phyloP scores from a whole-genome alignment of 2,797 vertebrate genomes.

The Lateolabrax maculatus region DNA sequence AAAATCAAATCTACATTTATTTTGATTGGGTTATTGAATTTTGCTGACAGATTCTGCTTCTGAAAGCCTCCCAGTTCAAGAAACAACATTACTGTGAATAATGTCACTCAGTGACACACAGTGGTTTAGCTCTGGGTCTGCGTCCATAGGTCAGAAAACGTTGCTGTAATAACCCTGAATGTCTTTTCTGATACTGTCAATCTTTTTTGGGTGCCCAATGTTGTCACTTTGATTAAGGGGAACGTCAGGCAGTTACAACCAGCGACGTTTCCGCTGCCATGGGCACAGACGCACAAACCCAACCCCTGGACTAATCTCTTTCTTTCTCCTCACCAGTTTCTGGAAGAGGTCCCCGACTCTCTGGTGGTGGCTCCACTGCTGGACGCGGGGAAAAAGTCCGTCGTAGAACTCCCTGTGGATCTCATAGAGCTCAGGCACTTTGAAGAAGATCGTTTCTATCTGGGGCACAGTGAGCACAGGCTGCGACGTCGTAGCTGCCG shows the following conservation, averaged over 20 bases:
- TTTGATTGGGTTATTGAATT: slow-evolving; percentile 42
- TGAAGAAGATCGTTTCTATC: slow-evolving; percentile 99
- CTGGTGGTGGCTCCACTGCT: slow-evolving; percentile 97
- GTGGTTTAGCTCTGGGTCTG: slow-evolving; percentile 3
- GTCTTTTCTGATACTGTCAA: slow-evolving; percentile 31
- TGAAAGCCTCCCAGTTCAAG: slow-evolving; percentile 20
- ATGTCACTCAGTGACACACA: slow-evolving; percentile 1
- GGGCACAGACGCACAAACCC: slow-evolving; percentile 8
- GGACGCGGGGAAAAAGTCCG: slow-evolving; percentile 92
- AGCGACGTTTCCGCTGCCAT: slow-evolving; percentile 16
- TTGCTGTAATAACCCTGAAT: neutral
- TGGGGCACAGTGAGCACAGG: slow-evolving; percentile 94
- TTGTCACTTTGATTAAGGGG: slow-evolving; percentile 52
- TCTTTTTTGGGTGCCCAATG: slow-evolving; percentile 16
- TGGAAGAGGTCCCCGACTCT: slow-evolving; percentile 98
- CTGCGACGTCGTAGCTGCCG: slow-evolving; percentile 97
- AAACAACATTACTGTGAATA: slow-evolving; percentile 35
- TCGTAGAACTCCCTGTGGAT: slow-evolving; percentile 99
- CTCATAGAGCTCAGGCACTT: slow-evolving; percentile 98
- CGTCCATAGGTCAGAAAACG: slow-evolving; percentile 13
- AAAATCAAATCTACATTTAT: slow-evolving; percentile 46
- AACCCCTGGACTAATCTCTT: neutral
- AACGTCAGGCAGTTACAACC: slow-evolving; percentile 28
- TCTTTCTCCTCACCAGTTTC: slow-evolving; percentile 89
- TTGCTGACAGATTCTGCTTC: slow-evolving; percentile 15